phyloP scores from a whole-genome alignment of 2,888 invertebrate genomes.

The Agrochola macilenta region DNA sequence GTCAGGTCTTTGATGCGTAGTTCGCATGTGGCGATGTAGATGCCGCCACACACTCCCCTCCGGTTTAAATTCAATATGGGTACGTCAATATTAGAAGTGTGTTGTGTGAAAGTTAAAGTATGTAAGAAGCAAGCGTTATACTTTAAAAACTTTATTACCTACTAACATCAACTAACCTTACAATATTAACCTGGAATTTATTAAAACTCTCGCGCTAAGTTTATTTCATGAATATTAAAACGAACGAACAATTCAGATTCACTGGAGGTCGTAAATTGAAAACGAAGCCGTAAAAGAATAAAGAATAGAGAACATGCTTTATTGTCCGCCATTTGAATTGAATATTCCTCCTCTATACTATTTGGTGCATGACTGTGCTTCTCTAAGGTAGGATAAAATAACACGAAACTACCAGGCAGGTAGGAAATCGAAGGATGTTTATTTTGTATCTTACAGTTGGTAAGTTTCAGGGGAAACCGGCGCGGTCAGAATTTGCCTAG shows the following conservation, averaged over 20 bases:
- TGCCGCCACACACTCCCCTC: no score
- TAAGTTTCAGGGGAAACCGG: constrained; percentile 32
- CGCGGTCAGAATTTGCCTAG: constrained; percentile 50
- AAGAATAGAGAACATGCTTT: constrained; percentile 36
- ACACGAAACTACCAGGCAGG: constrained; percentile 24
- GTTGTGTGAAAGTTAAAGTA: background rate
- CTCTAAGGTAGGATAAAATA: constrained; percentile 21
- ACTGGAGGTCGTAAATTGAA: constrained; percentile 36
- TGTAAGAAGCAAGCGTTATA: background rate
- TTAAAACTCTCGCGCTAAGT: constrained; percentile 19
- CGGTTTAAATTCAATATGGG: background rate
- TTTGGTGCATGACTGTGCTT: constrained; percentile 30
- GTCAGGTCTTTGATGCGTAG: no score
- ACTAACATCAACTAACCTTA: constrained; percentile 20
- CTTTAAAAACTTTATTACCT: constrained; percentile 6
- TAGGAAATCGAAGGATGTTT: constrained; percentile 50
- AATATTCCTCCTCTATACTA: constrained; percentile 35
- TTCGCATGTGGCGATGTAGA: no score
- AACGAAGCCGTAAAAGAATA: constrained; percentile 38
- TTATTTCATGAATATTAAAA: constrained; percentile 41
- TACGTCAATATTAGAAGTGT: background rate
- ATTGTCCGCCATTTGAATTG: constrained; percentile 38
- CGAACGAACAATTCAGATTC: constrained; percentile 32
- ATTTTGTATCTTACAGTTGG: constrained; percentile 40
- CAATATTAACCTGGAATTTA: constrained; percentile 10